Percentiles rank a stretch among this genome's conserved stretches.
phyloP scores from a whole-genome alignment of 2,797 vertebrate species.

The Sebastes nivosus region DNA sequence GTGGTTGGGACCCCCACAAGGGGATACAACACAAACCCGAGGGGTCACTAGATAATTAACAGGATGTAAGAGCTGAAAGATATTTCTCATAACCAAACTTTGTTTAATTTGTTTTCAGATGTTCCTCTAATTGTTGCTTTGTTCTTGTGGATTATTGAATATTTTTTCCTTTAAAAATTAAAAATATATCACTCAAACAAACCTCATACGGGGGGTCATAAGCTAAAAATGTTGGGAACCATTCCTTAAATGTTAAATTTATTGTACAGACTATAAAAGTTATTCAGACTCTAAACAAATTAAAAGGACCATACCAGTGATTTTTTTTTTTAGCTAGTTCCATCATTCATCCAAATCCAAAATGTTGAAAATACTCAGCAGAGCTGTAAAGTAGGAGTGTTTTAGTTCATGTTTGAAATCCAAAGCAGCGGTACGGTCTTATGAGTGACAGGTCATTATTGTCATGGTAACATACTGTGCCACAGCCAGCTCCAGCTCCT shows the following conservation, averaged over 20 bases:
- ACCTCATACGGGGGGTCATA: background rate
- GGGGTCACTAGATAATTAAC: background rate
- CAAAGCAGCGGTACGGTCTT: background rate
- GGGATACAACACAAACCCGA: background rate
- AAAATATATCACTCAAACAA: background rate
- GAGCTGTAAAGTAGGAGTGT: background rate
- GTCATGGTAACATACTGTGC: conserved; percentile 82
- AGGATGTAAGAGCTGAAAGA: background rate
- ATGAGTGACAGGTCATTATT: background rate
- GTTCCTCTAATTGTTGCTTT: background rate
- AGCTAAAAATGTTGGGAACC: background rate
- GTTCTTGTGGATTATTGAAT: background rate
- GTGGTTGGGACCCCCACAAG: too few species aligned
- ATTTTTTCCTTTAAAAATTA: background rate
- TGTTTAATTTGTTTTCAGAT: background rate
- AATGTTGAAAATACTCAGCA: background rate
- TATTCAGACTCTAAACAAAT: background rate
- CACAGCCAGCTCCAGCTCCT: conserved; percentile 89
- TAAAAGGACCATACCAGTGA: background rate
- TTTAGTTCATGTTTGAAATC: background rate
- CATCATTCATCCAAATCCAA: background rate
- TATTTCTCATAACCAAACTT: background rate
- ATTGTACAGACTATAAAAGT: background rate
- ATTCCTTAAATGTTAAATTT: background rate
- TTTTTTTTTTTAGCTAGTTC: background rate